Base-by-base conservation (phyloP, 2,888 invertebrate species). In the Sesia apiformis region DNA sequence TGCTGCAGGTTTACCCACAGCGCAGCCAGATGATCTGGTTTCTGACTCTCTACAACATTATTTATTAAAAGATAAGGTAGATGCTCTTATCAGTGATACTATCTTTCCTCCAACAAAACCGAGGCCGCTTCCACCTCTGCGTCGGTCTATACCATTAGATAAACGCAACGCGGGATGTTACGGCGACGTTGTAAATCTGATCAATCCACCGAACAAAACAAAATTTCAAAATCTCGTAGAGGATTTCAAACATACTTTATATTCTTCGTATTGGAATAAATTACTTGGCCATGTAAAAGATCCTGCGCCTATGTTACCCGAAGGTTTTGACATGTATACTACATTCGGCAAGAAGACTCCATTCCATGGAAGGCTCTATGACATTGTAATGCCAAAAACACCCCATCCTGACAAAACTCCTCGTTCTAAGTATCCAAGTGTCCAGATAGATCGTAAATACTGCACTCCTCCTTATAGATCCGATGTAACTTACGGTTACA, bases 401-500 rank as follows among this genome's bases (percentile, higher is more conserved):
- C 78, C 84, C 4, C 56, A 64, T 38, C 70, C 75, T 8, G 83
- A 82, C 58, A 78, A 76, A 55, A 81, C 80, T 4, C 80, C 76
- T 1, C 55, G 39, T 7, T 63, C 64, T 2, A 78, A 79, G 57
- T 54, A 62, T 42, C 60, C 75, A 5, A 79, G 80, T 3, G 67
- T 67, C 4, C 86, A 84, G 65, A 52, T 59, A 23, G 57, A 69
- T 3, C 74, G 81, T 5, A 74, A 76, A 42, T 88, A 83, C 60
- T 86, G 85, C 59, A 50, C 60, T 43, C 90, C 90, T 5, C 67
- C 90, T 8, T 92, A 69, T 63, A 67, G 82, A 52, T 69, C 81
- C 4, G 70, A 89, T 51, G 64, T 82, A 52, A 81, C 85, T 3
- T 92, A 73, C 63, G 92, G 92, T 0, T 63, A 78, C 57, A 78